These are phyloP conservation scores for Pempheris klunzingeri DNA, from an alignment of 2,797 vertebrate species.

Conservation along the genomic window DNA sequence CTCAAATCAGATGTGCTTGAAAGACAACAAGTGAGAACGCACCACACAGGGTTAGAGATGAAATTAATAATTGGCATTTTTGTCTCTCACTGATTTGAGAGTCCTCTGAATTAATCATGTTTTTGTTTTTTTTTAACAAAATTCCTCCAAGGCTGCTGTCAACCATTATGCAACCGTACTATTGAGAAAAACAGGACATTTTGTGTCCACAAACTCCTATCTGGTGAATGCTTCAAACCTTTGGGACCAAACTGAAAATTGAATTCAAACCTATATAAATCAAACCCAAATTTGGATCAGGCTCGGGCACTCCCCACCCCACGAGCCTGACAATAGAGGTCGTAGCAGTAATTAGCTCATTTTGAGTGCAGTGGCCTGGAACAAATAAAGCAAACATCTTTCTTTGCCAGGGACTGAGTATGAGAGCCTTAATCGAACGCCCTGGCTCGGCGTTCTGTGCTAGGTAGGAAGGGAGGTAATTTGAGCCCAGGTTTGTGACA, in stretches of 20 bases:
- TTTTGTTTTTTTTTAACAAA: slow-evolving; percentile 15
- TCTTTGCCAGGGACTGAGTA: slow-evolving; percentile 34
- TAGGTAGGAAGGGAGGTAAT: slow-evolving; percentile 69
- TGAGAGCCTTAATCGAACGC: slow-evolving; percentile 55
- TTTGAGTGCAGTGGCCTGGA: slow-evolving; percentile 35
- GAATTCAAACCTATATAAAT: no score
- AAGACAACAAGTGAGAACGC: not conserved
- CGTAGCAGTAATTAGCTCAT: slow-evolving; percentile 53
- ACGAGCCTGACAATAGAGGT: slow-evolving; percentile 23
- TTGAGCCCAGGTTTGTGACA: slow-evolving; percentile 75
- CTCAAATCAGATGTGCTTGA: not conserved
- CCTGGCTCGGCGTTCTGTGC: slow-evolving; percentile 45
- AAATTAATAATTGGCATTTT: slow-evolving; percentile 13
- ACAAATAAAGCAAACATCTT: slow-evolving; percentile 56
- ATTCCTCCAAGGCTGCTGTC: slow-evolving; percentile 6
- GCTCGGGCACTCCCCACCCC: not conserved
- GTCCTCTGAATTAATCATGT: not conserved
- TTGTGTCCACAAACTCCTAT: slow-evolving; percentile 12
- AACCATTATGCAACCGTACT: not conserved
- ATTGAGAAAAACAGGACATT: slow-evolving; percentile 18
- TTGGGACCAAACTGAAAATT: slow-evolving; percentile 41
- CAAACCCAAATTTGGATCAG: slow-evolving; percentile 19
- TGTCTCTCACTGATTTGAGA: slow-evolving; percentile 17
- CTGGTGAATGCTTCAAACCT: slow-evolving; percentile 30
- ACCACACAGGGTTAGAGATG: not conserved